A percentile compares a stretch with the other conserved stretches of the same genome.
Conservation (phyloP, 1,140 invertebrate species). For the Tribolium castaneum region DNA sequence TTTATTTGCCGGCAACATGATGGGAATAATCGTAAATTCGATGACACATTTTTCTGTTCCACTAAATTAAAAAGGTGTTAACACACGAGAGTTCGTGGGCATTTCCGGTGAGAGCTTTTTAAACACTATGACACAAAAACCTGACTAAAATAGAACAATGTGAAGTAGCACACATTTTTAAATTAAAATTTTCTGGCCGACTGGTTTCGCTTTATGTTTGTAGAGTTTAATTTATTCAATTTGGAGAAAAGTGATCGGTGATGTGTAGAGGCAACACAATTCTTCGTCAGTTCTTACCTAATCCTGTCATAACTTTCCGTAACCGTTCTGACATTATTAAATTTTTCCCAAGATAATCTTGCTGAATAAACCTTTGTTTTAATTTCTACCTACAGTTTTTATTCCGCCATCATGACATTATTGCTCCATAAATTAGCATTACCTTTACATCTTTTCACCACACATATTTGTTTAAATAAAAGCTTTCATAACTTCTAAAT, state of each 20-base stretch:
- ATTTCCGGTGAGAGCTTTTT: neutral
- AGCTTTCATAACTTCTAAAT: conserved; percentile 13
- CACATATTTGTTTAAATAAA: conserved; percentile 29
- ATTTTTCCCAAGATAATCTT: conserved; percentile 26
- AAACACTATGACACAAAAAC: neutral
- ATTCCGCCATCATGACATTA: conserved; percentile 24
- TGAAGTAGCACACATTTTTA: neutral
- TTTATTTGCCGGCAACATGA: conserved; percentile 2
- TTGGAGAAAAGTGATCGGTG: neutral
- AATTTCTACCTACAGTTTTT: conserved; percentile 21
- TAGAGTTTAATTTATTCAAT: no score
- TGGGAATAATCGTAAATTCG: neutral
- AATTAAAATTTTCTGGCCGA: no score
- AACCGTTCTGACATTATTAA: conserved; percentile 28
- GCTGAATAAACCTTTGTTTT: conserved; percentile 28
- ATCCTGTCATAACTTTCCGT: conserved; percentile 25
- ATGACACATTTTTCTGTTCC: neutral
- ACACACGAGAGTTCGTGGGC: neutral
- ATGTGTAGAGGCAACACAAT: neutral
- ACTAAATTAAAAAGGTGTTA: neutral
- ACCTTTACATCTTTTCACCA: neutral
- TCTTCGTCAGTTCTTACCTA: conserved; percentile 9
- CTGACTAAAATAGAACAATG: neutral
- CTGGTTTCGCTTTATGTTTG: no score
- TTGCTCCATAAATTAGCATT: conserved; percentile 29